Conservation (phyloP, 2,888 invertebrate species). For the Andrena fulva region DNA sequence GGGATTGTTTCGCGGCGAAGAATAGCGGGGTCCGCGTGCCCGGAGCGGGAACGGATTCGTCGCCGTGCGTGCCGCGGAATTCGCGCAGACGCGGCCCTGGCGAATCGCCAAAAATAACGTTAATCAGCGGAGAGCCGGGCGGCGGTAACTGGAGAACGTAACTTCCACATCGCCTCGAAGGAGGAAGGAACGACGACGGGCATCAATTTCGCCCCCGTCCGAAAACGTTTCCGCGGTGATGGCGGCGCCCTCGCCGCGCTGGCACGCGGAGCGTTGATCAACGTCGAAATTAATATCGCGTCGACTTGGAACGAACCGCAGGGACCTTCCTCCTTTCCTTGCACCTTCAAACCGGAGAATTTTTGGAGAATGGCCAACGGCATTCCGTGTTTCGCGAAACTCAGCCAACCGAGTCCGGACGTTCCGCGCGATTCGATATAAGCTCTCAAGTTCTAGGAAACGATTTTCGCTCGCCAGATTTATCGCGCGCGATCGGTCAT, state of each 20-base stretch:
- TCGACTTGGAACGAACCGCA: neutral
- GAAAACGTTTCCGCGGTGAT: slow-evolving; percentile 42
- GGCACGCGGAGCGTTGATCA: slow-evolving; percentile 51
- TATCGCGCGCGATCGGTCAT: no score
- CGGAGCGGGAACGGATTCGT: slow-evolving; percentile 12
- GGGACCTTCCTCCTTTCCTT: slow-evolving; percentile 16
- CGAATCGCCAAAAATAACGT: slow-evolving; percentile 69
- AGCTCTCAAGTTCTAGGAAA: neutral
- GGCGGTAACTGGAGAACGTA: slow-evolving; percentile 58
- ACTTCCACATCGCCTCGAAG: slow-evolving; percentile 17
- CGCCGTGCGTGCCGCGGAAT: slow-evolving; percentile 48
- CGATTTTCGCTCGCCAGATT: neutral
- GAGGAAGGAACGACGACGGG: slow-evolving; percentile 3
- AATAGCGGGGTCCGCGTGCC: slow-evolving; percentile 2
- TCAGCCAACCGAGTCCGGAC: neutral
- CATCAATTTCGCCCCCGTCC: slow-evolving; percentile 32
- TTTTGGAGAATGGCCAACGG: slow-evolving; percentile 40
- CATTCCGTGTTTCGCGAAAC: slow-evolving; percentile 31
- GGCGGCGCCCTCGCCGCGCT: neutral
- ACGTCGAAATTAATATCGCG: slow-evolving; percentile 45
- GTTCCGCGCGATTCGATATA: neutral
- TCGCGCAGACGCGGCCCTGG: slow-evolving; percentile 56
- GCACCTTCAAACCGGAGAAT: neutral
- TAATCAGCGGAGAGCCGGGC: slow-evolving; percentile 53
- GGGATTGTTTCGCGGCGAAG: slow-evolving; percentile 10